Evolutionary conservation across 2,113 vertebrate species (phyloP), one percentile per base, ranked within the genome.

Genomic region (Bufo gargarizans): DNA sequence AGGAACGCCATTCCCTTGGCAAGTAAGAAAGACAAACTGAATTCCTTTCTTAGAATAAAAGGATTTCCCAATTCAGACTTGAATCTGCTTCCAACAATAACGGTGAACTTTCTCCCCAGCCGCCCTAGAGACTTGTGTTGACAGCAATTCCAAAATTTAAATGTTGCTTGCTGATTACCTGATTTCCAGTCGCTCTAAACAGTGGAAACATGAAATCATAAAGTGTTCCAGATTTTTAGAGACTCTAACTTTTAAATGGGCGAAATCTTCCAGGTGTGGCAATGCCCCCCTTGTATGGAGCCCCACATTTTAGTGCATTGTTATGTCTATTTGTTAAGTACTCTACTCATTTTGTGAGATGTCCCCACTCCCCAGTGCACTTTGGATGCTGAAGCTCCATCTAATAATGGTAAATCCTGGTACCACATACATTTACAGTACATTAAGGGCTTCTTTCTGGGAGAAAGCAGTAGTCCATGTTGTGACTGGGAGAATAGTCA

Each of bases 21-120:
- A 87, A 87, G 77, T 80, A 69, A 56, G 50, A 80, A 87, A 87
- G 86, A 87, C 63, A 80, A 80, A 87, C 86, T 87, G 77, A 87
- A 87, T 87, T 87, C 77, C 86, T 80, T 87, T 71, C 61, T 80
- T 80, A 87, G 77, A 87, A 87, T 79, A 87, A 78, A 87, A 87
- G 86, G 86, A 87, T 87, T 80, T 87, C 86, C 86, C 86, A 81
- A 87, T 80, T 87, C 86, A 87, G 77, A 87, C 86, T 65, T 71
- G 77, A 80, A 80, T 80, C 77, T 80, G 86, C 86, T 87, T 87
- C 86, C 86, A 87, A 87, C 86, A 87, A 87, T 87, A 87, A 87
- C 86, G 50, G 65, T 87, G 77, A 87, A 81, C 86, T 87, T 87
- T 87, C 86, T 80, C 61, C 86, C 77, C 86, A 71, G 77, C 76